A percentile compares a stretch with the other conserved stretches of the same genome.
phyloP scores from a whole-genome alignment of 2,797 vertebrate species.

The Anableps anableps region DNA sequence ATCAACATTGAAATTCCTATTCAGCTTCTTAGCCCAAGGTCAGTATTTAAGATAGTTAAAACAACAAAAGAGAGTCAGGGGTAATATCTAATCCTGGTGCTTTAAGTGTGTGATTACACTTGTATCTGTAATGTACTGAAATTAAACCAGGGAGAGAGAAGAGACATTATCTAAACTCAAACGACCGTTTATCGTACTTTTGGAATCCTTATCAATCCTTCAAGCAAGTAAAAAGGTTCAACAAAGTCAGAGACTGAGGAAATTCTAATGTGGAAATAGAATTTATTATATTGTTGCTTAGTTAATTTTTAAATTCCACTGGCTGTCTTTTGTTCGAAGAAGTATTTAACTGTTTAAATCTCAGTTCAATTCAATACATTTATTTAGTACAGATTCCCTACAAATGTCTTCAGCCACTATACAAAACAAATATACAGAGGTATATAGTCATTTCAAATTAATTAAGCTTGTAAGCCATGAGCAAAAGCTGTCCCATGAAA shows the following conservation, averaged over 20 bases:
- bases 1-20: neutral
- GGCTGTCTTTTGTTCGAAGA: neutral
- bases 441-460: neutral
- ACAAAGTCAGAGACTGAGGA: neutral
- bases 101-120: neutral
- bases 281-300: neutral
- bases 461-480: neutral
- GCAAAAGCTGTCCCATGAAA: neutral
- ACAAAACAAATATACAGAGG: neutral
- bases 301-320: neutral
- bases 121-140: neutral
- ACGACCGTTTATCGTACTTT: neutral
- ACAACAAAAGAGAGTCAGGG: neutral
- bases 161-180: slow-evolving; percentile 1
- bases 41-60: neutral
- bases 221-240: neutral
- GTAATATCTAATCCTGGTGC: neutral
- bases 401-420: neutral
- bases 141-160: neutral
- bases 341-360: neutral
- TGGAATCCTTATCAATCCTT: neutral
- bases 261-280: neutral
- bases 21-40: neutral
- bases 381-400: neutral
- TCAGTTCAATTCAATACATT: neutral